These are phyloP conservation scores for Octodonta nipae DNA, from an alignment of 2,888 invertebrate species.

Conservation along the genomic window DNA sequence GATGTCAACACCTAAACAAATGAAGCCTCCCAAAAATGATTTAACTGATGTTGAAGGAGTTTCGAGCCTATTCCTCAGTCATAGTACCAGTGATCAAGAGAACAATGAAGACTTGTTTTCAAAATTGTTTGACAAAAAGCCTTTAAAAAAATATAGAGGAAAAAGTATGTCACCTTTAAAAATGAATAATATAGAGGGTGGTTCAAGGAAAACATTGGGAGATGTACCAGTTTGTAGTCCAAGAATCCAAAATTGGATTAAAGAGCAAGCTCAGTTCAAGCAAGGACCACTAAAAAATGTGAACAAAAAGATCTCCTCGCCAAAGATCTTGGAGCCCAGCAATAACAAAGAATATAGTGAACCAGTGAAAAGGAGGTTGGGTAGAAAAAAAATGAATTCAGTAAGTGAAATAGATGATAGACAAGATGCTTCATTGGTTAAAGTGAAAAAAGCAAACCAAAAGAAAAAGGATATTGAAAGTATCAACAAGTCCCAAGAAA, in stretches of 20 bases:
- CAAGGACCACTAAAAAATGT: no score
- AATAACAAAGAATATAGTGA: no score
- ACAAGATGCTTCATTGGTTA: no score
- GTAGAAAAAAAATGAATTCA: no score
- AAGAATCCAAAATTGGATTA: conserved; percentile 16
- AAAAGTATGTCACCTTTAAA: conserved; percentile 13
- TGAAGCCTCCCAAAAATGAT: conserved; percentile 17
- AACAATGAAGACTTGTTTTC: conserved; percentile 18
- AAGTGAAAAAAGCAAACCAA: no score
- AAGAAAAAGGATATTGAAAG: no score
- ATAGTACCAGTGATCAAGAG: conserved; percentile 13
- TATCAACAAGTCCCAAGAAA: no score
- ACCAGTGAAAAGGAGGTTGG: no score
- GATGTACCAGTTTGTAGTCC: conserved; percentile 13
- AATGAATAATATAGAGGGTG: conserved; percentile 3
- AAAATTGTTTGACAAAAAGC: conserved; percentile 13
- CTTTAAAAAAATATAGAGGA: conserved; percentile 13
- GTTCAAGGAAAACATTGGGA: conserved; percentile 13
- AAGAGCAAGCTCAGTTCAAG: conserved; percentile 12
- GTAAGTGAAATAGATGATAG: no score
- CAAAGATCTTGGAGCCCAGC: no score
- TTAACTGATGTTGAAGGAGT: conserved; percentile 18
- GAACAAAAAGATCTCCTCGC: no score
- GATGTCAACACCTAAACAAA: no score
- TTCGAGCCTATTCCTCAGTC: conserved; percentile 11